Conservation (phyloP, 2,797 vertebrate genomes). For the Sternotherus odoratus region DNA sequence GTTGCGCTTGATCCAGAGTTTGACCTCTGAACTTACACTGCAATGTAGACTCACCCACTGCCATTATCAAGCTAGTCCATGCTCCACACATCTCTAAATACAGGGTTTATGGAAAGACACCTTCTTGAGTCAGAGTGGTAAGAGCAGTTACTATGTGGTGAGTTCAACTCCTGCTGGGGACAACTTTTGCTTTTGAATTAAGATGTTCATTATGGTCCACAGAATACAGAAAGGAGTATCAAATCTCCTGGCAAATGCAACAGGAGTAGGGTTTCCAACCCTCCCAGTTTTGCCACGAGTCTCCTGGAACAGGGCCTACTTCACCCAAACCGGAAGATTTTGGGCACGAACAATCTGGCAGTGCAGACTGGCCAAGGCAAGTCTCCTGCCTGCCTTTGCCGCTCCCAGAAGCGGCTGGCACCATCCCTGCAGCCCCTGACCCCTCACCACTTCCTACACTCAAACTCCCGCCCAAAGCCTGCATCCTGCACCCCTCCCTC, state of each 20-base stretch:
- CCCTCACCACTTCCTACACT: too few relatives aligned
- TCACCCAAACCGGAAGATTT: too few relatives aligned
- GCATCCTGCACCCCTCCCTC: too few relatives aligned
- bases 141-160: neutral
- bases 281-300: too few relatives aligned
- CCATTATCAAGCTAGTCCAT: neutral
- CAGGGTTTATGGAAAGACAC: neutral
- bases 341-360: too few relatives aligned
- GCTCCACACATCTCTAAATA: neutral
- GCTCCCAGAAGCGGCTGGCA: too few relatives aligned
- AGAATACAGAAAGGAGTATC: neutral
- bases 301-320: too few relatives aligned
- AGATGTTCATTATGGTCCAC: neutral
- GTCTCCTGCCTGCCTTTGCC: too few relatives aligned
- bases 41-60: neutral
- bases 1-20: neutral
- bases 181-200: neutral
- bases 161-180: neutral
- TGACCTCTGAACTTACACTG: neutral
- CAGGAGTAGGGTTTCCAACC: neutral
- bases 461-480: too few relatives aligned
- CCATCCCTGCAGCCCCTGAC: too few relatives aligned
- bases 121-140: neutral
- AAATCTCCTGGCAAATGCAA: neutral
- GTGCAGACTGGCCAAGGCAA: too few relatives aligned